A percentile compares a stretch with the other conserved stretches of the same genome.
Conservation (phyloP, 2,113 vertebrate species). For the Triplophysa tibetana region DNA sequence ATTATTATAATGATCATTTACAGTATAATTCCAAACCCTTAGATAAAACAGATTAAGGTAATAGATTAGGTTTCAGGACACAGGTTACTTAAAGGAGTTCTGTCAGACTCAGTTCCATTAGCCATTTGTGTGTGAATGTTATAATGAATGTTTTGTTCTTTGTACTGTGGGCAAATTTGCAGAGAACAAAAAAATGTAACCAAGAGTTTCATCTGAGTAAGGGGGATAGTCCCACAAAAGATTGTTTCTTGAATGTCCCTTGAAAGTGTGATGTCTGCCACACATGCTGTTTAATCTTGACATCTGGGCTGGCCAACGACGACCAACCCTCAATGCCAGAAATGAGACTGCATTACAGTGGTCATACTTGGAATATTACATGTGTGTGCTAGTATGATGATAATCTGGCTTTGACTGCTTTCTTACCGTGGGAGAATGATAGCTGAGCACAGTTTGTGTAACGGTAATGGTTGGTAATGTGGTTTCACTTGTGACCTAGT, state of each 20-base stretch:
- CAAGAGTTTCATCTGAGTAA: not conserved
- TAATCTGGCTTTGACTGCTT: not conserved
- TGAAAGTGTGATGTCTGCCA: not conserved
- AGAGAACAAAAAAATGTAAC: not conserved
- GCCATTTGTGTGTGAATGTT: no score
- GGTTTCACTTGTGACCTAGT: slow-evolving; percentile 10
- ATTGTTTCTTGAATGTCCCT: not conserved
- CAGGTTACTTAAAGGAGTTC: no score
- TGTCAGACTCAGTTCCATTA: no score
- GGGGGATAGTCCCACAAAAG: slow-evolving; percentile 1
- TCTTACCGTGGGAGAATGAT: not conserved
- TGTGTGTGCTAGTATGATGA: not conserved
- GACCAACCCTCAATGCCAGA: not conserved
- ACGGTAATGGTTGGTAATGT: slow-evolving; percentile 9
- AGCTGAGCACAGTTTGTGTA: not conserved
- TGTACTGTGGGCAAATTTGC: not conserved
- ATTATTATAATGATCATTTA: no score
- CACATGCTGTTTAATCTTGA: not conserved
- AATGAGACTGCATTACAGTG: not conserved
- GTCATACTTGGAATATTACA: not conserved
- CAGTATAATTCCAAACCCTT: no score
- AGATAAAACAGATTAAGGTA: no score
- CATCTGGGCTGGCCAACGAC: not conserved
- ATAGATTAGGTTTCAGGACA: no score
- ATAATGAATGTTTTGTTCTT: not conserved